Evolutionary conservation across 1,140 invertebrate genomes (phyloP).

Genomic region (Bombus ignitus): DNA sequence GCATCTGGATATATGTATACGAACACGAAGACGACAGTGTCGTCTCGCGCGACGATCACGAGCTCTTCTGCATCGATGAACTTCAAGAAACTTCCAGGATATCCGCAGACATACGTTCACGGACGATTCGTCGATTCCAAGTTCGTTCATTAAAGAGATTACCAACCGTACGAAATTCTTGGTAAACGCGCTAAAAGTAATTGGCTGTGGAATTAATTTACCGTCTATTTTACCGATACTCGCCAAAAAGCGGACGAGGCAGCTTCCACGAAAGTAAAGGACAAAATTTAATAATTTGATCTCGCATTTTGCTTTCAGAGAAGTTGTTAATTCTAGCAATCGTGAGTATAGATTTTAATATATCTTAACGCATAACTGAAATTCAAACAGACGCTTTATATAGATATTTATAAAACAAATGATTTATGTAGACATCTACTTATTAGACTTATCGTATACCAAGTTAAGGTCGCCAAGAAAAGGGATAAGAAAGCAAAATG

Average conservation of each 20-base stretch:
- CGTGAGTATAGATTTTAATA: no score
- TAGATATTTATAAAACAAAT: no score
- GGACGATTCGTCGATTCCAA: slow-evolving; percentile 12
- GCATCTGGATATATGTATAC: slow-evolving; percentile 13
- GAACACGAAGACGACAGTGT: neutral
- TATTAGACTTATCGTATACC: no score
- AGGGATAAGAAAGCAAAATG: neutral
- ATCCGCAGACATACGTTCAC: slow-evolving; percentile 11
- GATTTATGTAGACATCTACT: no score
- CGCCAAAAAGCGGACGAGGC: neutral
- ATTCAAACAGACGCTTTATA: no score
- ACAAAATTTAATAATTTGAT: no score
- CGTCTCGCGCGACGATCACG: slow-evolving; percentile 21
- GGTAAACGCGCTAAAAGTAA: slow-evolving; percentile 10
- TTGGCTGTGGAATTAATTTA: neutral
- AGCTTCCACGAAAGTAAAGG: neutral
- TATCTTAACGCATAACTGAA: no score
- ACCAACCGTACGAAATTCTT: neutral
- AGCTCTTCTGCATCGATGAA: slow-evolving; percentile 31
- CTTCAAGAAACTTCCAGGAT: slow-evolving; percentile 36
- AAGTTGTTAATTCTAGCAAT: no score
- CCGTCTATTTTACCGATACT: neutral
- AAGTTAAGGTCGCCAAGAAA: no score
- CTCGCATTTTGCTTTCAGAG: no score
- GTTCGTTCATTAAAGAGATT: slow-evolving; percentile 54